phyloP scores from a whole-genome alignment of 2,888 invertebrate species.

The Lasioglossum leucozonium region DNA sequence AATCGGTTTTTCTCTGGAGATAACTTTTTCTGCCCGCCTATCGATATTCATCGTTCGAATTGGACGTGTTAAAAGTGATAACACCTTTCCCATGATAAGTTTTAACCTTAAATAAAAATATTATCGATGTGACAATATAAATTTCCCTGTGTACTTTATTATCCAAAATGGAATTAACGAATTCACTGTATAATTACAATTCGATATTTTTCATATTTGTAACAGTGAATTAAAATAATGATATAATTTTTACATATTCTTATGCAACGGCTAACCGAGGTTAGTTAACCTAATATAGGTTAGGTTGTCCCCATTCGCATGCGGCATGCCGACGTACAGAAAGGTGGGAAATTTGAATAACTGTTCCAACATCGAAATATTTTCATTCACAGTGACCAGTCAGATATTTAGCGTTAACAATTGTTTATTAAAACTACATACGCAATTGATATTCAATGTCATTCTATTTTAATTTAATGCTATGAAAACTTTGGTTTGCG shows the following conservation, averaged over 20 bases:
- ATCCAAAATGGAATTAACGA: neutral
- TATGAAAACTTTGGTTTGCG: too few species aligned
- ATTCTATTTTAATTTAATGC: too few species aligned
- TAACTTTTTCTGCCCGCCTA: slow-evolving; percentile 90
- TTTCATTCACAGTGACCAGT: too few species aligned
- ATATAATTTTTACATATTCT: neutral
- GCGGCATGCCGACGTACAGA: too few species aligned
- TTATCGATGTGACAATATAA: neutral
- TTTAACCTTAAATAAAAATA: neutral
- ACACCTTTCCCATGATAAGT: slow-evolving; percentile 76
- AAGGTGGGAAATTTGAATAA: too few species aligned
- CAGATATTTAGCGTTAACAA: too few species aligned
- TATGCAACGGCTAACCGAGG: too few species aligned
- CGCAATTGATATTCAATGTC: too few species aligned
- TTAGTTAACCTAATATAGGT: neutral
- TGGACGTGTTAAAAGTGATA: slow-evolving; percentile 87
- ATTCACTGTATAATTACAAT: neutral
- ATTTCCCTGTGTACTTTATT: neutral
- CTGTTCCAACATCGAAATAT: too few species aligned
- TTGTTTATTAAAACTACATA: too few species aligned
- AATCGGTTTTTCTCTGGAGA: slow-evolving; percentile 88
- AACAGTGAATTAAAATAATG: neutral
- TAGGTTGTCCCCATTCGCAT: neutral
- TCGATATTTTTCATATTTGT: neutral
- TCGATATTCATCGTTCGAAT: slow-evolving; percentile 90